These are phyloP conservation scores for Dryas iulia DNA, from an alignment of 1,140 invertebrate species.

Conservation along the genomic window DNA sequence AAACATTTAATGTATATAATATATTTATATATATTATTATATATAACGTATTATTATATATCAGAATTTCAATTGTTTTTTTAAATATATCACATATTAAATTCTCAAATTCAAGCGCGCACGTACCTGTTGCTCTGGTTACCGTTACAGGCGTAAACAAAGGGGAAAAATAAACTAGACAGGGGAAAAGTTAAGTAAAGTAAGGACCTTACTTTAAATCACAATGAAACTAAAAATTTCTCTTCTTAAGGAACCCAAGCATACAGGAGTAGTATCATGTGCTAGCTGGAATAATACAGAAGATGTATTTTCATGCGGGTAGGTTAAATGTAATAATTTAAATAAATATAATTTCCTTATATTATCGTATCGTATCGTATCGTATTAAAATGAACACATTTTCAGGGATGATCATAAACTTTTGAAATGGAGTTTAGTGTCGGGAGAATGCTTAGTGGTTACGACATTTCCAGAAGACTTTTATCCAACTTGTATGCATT, in stretches of 20 bases:
- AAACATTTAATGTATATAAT: not conserved
- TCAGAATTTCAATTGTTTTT: no score
- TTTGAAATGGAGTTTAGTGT: constrained; percentile 92
- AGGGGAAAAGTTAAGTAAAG: not conserved
- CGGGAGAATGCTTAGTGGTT: constrained; percentile 87
- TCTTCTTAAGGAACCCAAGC: constrained; percentile 85
- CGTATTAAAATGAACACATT: constrained; percentile 10
- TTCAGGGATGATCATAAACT: constrained; percentile 94
- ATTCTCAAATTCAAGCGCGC: no score
- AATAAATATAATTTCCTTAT: no score
- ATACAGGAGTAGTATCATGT: constrained; percentile 90
- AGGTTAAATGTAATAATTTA: no score
- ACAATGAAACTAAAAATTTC: constrained; percentile 92
- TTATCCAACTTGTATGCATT: constrained; percentile 94
- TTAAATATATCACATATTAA: no score
- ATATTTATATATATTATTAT: no score
- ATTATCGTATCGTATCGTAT: no score
- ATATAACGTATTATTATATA: not conserved
- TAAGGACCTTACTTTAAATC: not conserved
- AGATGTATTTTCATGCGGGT: constrained; percentile 95
- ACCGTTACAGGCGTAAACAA: not conserved
- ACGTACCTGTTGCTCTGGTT: not conserved
- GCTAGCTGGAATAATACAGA: constrained; percentile 95
- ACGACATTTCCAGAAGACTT: constrained; percentile 90
- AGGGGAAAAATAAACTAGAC: no score